Evolutionary conservation across 2,888 invertebrate genomes (phyloP).

Genomic region (Nysson spinosus): DNA sequence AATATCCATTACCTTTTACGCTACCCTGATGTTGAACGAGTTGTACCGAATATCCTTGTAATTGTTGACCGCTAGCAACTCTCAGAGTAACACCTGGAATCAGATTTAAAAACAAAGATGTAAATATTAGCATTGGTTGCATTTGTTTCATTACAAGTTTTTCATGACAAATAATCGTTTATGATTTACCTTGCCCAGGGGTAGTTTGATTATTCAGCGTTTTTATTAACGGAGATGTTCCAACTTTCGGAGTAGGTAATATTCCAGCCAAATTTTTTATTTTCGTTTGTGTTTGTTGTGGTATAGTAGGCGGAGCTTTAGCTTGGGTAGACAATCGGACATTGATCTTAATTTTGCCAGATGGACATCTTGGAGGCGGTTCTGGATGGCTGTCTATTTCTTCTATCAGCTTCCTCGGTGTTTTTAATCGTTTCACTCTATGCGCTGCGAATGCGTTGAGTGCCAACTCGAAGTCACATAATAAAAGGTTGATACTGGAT

Average conservation of each 20-base stretch:
- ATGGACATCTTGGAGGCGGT: constrained; percentile 82
- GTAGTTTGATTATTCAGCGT: constrained; percentile 67
- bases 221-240: constrained; percentile 76
- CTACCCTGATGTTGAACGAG: constrained; percentile 80
- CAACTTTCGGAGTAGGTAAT: constrained; percentile 72
- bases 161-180: too few relatives aligned
- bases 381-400: constrained; percentile 82
- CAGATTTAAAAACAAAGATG: too few relatives aligned
- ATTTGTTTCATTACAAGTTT: too few relatives aligned
- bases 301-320: constrained; percentile 62
- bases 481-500: constrained; percentile 81
- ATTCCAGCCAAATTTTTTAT: constrained; percentile 72
- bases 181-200: constrained; percentile 68
- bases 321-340: constrained; percentile 77
- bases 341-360: constrained; percentile 83
- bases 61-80: constrained; percentile 75
- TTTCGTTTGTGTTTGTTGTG: constrained; percentile 64
- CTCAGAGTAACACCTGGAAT: constrained; percentile 72
- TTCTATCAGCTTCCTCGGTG: constrained; percentile 85
- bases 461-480: constrained; percentile 83
- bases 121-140: too few relatives aligned
- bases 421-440: constrained; percentile 86
- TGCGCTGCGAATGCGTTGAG: constrained; percentile 91
- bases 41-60: constrained; percentile 79
- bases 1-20: constrained; percentile 77